phyloP scores from a whole-genome alignment of 2,113 vertebrate species.

The Hymenochirus boettgeri region DNA sequence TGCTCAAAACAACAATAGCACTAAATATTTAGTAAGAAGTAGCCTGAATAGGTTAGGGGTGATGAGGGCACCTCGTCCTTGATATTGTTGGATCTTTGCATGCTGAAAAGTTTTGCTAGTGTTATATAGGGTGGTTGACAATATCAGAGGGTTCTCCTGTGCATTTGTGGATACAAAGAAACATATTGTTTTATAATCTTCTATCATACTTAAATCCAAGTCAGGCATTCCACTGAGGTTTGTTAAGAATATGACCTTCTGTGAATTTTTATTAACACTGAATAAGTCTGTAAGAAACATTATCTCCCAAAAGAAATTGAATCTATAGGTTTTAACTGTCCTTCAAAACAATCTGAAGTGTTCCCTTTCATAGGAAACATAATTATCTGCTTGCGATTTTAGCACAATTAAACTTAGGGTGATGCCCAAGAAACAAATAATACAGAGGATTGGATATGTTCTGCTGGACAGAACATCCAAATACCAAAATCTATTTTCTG shows the following conservation, averaged over 20 bases:
- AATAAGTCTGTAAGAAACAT: background rate
- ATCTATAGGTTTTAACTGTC: slow-evolving; percentile 18
- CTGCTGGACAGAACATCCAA: slow-evolving; percentile 83
- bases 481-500: slow-evolving; percentile 52
- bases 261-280: slow-evolving; percentile 2
- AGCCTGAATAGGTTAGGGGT: slow-evolving; percentile 57
- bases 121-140: background rate
- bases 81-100: slow-evolving; percentile 34
- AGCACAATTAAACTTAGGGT: slow-evolving; percentile 62
- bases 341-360: slow-evolving; percentile 29
- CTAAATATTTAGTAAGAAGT: slow-evolving; percentile 56
- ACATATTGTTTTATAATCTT: background rate
- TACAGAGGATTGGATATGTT: slow-evolving; percentile 67
- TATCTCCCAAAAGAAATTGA: background rate
- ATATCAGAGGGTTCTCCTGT: slow-evolving; percentile 11
- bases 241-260: slow-evolving; percentile 1
- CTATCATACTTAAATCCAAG: background rate
- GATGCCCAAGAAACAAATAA: slow-evolving; percentile 63
- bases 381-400: slow-evolving; percentile 45
- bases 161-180: slow-evolving; percentile 4
- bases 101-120: slow-evolving; percentile 2
- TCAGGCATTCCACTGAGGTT: slow-evolving; percentile 18
- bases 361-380: slow-evolving; percentile 24
- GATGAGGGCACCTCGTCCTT: slow-evolving; percentile 42
- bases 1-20: slow-evolving; percentile 66